These are phyloP conservation scores for Symphodus melops DNA, from an alignment of 2,113 vertebrate genomes.

Conservation along the genomic window DNA sequence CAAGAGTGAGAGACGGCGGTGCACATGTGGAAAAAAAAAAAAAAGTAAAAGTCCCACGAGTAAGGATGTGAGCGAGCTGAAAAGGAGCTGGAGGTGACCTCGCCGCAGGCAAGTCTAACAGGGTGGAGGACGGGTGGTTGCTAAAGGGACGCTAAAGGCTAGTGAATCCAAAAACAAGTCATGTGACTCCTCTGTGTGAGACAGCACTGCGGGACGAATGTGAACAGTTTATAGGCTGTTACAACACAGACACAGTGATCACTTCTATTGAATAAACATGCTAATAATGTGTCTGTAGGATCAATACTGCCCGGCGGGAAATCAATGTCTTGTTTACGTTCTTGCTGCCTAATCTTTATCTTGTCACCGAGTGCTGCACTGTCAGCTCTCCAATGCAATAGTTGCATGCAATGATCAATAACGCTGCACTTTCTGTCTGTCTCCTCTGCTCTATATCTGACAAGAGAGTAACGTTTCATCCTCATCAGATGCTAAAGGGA, in stretches of 20 bases:
- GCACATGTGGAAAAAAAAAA: constrained; percentile 45
- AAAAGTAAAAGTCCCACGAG: constrained; percentile 37
- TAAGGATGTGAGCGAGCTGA: constrained; percentile 42
- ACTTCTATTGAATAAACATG: constrained; percentile 44
- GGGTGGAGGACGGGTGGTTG: constrained; percentile 3
- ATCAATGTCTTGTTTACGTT: constrained; percentile 63
- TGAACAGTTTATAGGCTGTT: constrained; percentile 1
- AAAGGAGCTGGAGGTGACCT: constrained; percentile 64
- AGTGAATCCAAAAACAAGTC: constrained; percentile 24
- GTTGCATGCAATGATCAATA: constrained; percentile 11
- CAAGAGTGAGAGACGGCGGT: constrained; percentile 16
- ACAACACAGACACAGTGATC: constrained; percentile 15
- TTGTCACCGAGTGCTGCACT: constrained; percentile 54
- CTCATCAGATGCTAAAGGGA: too few relatives aligned
- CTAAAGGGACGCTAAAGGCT: constrained; percentile 33
- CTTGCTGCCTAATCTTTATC: constrained; percentile 48
- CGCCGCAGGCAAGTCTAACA: constrained; percentile 53
- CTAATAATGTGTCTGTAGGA: constrained; percentile 42
- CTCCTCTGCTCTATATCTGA: too few relatives aligned
- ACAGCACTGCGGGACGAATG: constrained; percentile 23
- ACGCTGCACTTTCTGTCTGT: background rate
- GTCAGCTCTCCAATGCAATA: constrained; percentile 21
- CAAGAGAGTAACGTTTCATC: too few relatives aligned
- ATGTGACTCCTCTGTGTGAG: background rate
- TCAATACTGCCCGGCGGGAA: constrained; percentile 40